Percentiles rank a stretch among this genome's conserved stretches.
Evolutionary conservation across 2,888 invertebrate genomes (phyloP).

Genomic region (Rhynchonema sp.): DNA sequence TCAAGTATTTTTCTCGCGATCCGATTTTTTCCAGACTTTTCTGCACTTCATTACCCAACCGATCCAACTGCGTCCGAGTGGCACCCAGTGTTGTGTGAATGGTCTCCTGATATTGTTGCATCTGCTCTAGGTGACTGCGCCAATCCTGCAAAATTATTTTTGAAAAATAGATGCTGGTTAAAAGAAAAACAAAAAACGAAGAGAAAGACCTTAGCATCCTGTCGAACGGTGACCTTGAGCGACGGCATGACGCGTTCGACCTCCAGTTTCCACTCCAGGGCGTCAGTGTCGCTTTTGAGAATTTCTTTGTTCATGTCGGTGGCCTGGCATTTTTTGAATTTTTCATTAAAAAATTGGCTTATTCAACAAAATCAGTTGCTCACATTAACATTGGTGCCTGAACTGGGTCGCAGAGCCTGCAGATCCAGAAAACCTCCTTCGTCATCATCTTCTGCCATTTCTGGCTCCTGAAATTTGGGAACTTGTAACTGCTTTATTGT

Average conservation of each 20-base stretch:
- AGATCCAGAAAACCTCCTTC: slow-evolving; percentile 43
- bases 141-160: slow-evolving; percentile 54
- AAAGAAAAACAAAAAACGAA: no score
- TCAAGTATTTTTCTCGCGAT: slow-evolving; percentile 74
- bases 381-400: no score
- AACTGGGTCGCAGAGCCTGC: slow-evolving; percentile 34
- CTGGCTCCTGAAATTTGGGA: slow-evolving; percentile 10
- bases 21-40: slow-evolving; percentile 69
- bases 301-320: slow-evolving; percentile 32
- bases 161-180: no score
- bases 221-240: slow-evolving; percentile 41
- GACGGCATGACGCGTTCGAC: slow-evolving; percentile 79
- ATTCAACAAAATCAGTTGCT: no score
- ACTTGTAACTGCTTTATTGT: no score
- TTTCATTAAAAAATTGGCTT: no score
- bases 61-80: slow-evolving; percentile 55
- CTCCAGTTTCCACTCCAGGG: slow-evolving; percentile 70
- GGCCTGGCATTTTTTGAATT: no score
- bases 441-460: slow-evolving; percentile 30
- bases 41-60: slow-evolving; percentile 57
- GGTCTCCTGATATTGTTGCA: slow-evolving; percentile 53
- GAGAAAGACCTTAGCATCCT: slow-evolving; percentile 35
- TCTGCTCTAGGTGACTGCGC: slow-evolving; percentile 76
- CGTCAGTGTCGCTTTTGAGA: slow-evolving; percentile 46
- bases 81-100: slow-evolving; percentile 44